Evolutionary conservation across 2,888 invertebrate genomes (phyloP).

Genomic region (Diloba caeruleocephala): DNA sequence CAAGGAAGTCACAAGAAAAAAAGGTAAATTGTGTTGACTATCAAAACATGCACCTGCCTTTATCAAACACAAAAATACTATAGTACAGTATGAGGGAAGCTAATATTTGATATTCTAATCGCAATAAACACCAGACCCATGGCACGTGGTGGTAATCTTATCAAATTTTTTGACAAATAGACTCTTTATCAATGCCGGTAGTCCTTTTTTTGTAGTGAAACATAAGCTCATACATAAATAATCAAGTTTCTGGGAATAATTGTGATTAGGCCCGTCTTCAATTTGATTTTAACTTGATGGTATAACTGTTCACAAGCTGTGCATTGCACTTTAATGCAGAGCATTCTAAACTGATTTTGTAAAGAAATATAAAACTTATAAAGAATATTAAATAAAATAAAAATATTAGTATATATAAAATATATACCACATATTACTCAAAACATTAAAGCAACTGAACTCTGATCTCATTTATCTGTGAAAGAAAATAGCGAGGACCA

Average conservation of each 20-base stretch:
- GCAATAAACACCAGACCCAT: constrained; percentile 55
- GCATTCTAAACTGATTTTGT: no score
- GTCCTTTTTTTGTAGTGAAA: constrained; percentile 21
- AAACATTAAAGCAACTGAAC: constrained; percentile 53
- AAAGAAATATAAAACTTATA: no score
- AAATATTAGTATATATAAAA: background rate
- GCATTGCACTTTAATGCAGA: no score
- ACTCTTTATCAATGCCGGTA: constrained; percentile 50
- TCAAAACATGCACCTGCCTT: constrained; percentile 57
- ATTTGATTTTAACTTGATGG: no score
- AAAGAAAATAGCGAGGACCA: constrained; percentile 57
- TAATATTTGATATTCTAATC: constrained; percentile 78
- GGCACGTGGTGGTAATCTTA: constrained; percentile 65
- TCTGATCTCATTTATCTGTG: constrained; percentile 59
- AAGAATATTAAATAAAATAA: no score
- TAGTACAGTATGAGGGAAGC: constrained; percentile 52
- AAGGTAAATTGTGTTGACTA: constrained; percentile 35
- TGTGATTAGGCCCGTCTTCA: background rate
- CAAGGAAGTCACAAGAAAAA: constrained; percentile 31
- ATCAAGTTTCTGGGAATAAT: background rate
- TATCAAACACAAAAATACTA: constrained; percentile 47
- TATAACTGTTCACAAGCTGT: no score
- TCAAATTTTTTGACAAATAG: constrained; percentile 63
- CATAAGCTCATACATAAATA: constrained; percentile 14
- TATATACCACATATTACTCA: constrained; percentile 2